Conservation (phyloP, 2,797 vertebrate genomes). For the Lindbergichthys nudifrons region DNA sequence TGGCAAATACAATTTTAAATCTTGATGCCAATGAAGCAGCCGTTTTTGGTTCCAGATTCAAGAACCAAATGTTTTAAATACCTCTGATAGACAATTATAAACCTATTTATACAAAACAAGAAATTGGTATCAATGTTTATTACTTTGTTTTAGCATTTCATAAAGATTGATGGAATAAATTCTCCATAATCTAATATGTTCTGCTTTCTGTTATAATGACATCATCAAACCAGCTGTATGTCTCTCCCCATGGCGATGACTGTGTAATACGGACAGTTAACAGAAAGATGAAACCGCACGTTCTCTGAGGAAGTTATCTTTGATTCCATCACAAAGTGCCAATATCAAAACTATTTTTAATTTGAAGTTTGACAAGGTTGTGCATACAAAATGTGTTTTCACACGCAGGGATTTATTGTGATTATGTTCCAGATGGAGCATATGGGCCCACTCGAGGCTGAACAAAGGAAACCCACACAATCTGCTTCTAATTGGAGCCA, state of each 20-base stretch:
- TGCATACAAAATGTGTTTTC: background rate
- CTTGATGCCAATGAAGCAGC: background rate
- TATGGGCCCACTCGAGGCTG: constrained; percentile 23
- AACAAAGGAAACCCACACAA: constrained; percentile 14
- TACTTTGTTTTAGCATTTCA: background rate
- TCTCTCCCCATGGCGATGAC: constrained; percentile 2
- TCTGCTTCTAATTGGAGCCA: constrained; percentile 25
- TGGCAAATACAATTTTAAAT: background rate
- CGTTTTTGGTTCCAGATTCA: background rate
- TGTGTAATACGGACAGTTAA: constrained; percentile 19
- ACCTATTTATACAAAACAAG: too few relatives aligned
- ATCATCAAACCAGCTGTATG: constrained; percentile 5
- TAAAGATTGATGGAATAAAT: background rate
- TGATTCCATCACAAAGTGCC: too few relatives aligned
- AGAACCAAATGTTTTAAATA: background rate
- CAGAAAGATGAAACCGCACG: constrained; percentile 27
- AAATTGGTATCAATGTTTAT: too few relatives aligned
- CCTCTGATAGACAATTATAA: background rate
- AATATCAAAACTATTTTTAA: too few relatives aligned
- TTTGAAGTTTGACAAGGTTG: background rate
- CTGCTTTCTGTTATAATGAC: constrained; percentile 1
- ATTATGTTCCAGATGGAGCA: constrained; percentile 10
- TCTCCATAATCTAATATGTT: background rate
- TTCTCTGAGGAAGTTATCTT: constrained; percentile 28
- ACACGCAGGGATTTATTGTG: background rate